These are phyloP conservation scores for Tigriopus japonicus DNA, from an alignment of 1,140 invertebrate genomes.

Conservation along the genomic window DNA sequence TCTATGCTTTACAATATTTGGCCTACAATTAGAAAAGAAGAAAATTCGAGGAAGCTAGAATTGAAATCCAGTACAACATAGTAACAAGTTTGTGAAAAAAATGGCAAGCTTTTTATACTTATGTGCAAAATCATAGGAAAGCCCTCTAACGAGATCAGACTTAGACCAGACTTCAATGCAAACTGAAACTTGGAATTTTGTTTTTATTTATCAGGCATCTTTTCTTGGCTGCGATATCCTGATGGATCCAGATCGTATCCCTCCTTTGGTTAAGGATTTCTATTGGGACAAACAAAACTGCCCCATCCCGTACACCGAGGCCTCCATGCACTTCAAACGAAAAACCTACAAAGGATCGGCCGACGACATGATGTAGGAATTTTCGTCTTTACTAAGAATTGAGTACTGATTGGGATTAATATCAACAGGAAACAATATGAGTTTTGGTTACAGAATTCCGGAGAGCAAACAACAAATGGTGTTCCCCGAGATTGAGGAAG, in stretches of 20 bases:
- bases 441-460: constrained; percentile 18
- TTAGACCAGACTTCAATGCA: too few relatives aligned
- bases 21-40: too few relatives aligned
- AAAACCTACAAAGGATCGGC: constrained; percentile 43
- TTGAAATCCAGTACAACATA: too few relatives aligned
- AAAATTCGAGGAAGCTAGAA: too few relatives aligned
- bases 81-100: too few relatives aligned
- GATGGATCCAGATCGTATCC: constrained; percentile 29
- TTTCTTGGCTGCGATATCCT: constrained; percentile 41
- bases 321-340: constrained; percentile 38
- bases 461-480: constrained; percentile 22
- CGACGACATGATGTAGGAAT: constrained; percentile 38
- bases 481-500: constrained; percentile 23
- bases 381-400: not conserved
- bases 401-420: not conserved
- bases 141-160: too few relatives aligned
- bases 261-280: constrained; percentile 40
- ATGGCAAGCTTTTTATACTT: too few relatives aligned
- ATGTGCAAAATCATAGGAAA: too few relatives aligned
- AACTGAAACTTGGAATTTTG: too few relatives aligned
- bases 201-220: constrained; percentile 35
- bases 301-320: constrained; percentile 40
- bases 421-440: not conserved
- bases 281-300: constrained; percentile 38
- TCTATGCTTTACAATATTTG: too few relatives aligned